Conservation (phyloP, 2,113 vertebrate species). For the Montifringilla adamsi region DNA sequence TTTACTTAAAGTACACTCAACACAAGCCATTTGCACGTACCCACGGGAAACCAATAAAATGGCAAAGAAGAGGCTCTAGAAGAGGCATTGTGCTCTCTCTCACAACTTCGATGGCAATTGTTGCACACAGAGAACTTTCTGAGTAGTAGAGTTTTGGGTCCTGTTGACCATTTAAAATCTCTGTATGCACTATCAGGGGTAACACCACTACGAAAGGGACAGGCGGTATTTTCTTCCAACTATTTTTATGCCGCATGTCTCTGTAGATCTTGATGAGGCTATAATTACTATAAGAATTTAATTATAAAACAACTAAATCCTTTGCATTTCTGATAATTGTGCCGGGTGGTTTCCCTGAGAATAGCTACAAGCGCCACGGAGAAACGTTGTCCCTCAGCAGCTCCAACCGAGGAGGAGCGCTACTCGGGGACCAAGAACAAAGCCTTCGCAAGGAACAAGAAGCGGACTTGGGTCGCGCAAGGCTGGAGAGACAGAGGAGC, state of each 20-base stretch:
- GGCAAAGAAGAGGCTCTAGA: neutral
- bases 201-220: neutral
- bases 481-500: accelerated
- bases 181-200: too few relatives aligned
- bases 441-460: neutral
- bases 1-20: constrained; percentile 14
- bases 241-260: neutral
- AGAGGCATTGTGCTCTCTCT: neutral
- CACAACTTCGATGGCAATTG: constrained; percentile 40
- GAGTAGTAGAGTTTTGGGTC: neutral
- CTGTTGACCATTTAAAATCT: neutral
- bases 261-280: neutral
- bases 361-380: neutral
- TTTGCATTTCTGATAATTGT: neutral
- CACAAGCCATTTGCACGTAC: neutral
- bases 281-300: neutral
- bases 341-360: neutral
- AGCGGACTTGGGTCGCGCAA: neutral
- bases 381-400: neutral
- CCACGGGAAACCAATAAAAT: neutral
- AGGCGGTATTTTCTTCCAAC: accelerated
- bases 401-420: neutral
- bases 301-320: neutral
- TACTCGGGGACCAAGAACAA: constrained; percentile 40
- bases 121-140: constrained; percentile 68